Percentiles rank a stretch among this genome's conserved stretches.
Evolutionary conservation across 1,140 invertebrate genomes (phyloP).

Genomic region (Propsilocerus akamusi): DNA sequence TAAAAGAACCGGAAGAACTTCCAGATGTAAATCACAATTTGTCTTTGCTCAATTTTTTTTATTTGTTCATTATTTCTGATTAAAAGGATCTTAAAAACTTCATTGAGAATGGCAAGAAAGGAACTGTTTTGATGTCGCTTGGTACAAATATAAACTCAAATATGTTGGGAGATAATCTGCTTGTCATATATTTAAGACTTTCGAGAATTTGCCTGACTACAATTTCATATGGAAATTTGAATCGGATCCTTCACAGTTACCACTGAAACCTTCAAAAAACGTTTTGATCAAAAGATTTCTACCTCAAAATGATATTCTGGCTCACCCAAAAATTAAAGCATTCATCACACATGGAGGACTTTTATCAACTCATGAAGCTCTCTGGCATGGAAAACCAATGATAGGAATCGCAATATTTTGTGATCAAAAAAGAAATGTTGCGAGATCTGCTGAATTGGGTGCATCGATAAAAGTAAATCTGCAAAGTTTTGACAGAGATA

Average conservation of each 20-base stretch:
- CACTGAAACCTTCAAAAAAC: slow-evolving; percentile 22
- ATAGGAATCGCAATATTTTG: too few relatives aligned
- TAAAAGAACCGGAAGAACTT: slow-evolving; percentile 15
- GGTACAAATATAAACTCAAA: slow-evolving; percentile 23
- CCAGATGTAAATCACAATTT: slow-evolving; percentile 11
- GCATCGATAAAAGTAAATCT: too few relatives aligned
- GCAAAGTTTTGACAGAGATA: too few relatives aligned
- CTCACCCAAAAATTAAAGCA: slow-evolving; percentile 9
- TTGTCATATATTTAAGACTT: slow-evolving; percentile 22
- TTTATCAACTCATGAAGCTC: slow-evolving; percentile 26
- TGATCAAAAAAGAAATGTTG: too few relatives aligned
- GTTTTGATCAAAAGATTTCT: slow-evolving; percentile 22
- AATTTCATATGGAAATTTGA: slow-evolving; percentile 26
- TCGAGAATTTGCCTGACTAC: slow-evolving; percentile 20
- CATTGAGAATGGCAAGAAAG: slow-evolving; percentile 20
- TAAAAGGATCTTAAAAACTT: slow-evolving; percentile 26
- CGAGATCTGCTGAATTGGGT: too few relatives aligned
- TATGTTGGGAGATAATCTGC: slow-evolving; percentile 14
- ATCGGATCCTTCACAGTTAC: slow-evolving; percentile 12
- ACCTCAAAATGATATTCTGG: slow-evolving; percentile 26
- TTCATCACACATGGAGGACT: slow-evolving; percentile 24
- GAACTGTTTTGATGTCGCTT: slow-evolving; percentile 27
- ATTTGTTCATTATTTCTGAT: too few relatives aligned
- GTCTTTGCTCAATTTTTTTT: too few relatives aligned
- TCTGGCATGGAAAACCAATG: slow-evolving; percentile 26